Percentiles rank a stretch among this genome's conserved stretches.
Conservation (phyloP, 2,113 vertebrate genomes). For the Lepus americanus region DNA sequence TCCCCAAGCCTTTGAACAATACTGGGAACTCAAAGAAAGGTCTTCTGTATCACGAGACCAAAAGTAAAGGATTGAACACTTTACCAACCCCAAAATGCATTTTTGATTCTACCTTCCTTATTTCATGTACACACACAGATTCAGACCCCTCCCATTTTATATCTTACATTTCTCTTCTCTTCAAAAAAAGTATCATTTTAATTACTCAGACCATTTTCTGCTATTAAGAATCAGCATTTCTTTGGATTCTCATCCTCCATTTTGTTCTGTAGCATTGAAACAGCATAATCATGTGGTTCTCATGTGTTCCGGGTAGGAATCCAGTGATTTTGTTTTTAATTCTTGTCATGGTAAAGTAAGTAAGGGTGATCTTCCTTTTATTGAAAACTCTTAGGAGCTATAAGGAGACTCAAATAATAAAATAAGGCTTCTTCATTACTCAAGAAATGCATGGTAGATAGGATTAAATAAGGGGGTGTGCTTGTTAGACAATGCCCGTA, state of each 20-base stretch:
- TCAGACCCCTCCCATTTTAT: not conserved
- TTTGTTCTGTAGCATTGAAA: not conserved
- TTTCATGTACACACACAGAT: not conserved
- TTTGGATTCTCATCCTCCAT: not conserved
- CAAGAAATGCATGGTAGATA: not conserved
- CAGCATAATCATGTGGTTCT: not conserved
- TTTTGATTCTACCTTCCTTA: not conserved
- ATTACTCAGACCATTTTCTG: not conserved
- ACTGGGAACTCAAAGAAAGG: not conserved
- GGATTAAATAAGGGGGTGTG: not conserved
- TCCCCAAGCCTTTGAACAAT: not conserved
- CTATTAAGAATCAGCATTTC: not conserved
- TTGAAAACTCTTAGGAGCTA: not conserved
- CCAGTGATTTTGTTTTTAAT: slow-evolving; percentile 1
- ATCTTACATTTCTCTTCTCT: not conserved
- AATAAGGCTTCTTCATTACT: not conserved
- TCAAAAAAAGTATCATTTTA: not conserved
- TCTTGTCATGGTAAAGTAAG: not conserved
- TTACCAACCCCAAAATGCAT: not conserved
- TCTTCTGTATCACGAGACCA: not conserved
- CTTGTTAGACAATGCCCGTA: not conserved
- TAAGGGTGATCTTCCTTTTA: not conserved
- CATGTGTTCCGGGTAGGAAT: not conserved
- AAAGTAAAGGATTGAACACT: slow-evolving; percentile 8
- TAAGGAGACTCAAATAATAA: not conserved